phyloP scores from a whole-genome alignment of 2,888 invertebrate genomes.

The Lathronympha strigana region DNA sequence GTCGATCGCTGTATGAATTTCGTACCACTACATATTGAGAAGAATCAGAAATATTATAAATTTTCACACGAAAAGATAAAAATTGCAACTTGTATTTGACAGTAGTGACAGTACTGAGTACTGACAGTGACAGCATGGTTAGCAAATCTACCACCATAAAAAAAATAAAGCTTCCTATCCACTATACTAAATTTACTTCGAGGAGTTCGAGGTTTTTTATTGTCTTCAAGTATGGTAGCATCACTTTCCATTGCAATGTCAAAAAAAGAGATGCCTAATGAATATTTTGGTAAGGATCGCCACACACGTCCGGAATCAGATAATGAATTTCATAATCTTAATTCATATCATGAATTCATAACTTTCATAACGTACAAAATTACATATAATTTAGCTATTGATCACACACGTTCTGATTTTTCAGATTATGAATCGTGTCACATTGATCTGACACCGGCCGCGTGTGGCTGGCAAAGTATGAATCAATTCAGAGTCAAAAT shows the following conservation, averaged over 20 bases:
- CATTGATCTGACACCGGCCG: too few species aligned
- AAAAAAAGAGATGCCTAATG: neutral
- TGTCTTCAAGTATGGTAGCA: neutral
- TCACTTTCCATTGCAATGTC: neutral
- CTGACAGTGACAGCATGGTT: neutral
- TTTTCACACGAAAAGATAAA: conserved; percentile 19
- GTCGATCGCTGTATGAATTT: conserved; percentile 16
- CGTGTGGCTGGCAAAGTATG: too few species aligned
- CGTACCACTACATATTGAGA: conserved; percentile 41
- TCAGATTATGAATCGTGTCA: too few species aligned
- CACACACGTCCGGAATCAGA: too few species aligned
- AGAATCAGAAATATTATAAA: conserved; percentile 13
- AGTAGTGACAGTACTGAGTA: conserved; percentile 11
- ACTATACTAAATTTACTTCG: neutral
- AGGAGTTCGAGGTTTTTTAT: too few species aligned
- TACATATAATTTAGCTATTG: too few species aligned
- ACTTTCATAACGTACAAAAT: too few species aligned
- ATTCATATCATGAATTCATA: too few species aligned
- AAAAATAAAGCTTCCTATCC: neutral
- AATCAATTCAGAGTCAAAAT: too few species aligned
- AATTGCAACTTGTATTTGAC: neutral
- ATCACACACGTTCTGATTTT: too few species aligned
- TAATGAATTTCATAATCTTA: too few species aligned
- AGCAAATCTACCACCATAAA: neutral
- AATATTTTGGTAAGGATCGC: neutral